These are phyloP conservation scores for Mallateleia sp. DNA, from an alignment of 2,888 invertebrate genomes.

Conservation along the genomic window DNA sequence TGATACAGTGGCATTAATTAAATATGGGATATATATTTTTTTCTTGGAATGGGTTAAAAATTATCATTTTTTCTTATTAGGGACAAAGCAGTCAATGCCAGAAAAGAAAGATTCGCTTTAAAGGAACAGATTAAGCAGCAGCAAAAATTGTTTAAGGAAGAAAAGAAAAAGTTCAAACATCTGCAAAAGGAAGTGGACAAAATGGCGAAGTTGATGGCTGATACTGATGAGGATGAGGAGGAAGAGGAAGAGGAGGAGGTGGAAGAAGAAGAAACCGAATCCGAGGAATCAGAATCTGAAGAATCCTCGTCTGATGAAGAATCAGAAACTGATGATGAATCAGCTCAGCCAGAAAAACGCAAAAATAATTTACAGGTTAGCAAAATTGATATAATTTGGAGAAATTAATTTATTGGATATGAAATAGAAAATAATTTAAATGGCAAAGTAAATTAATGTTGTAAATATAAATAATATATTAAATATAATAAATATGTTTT, in stretches of 20 bases:
- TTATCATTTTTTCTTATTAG: too few relatives aligned
- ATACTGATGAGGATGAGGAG: constrained; percentile 93
- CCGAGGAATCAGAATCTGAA: constrained; percentile 91
- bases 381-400: too few relatives aligned
- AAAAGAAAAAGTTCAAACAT: constrained; percentile 95
- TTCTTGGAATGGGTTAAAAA: too few relatives aligned
- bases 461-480: too few relatives aligned
- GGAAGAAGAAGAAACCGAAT: constrained; percentile 86
- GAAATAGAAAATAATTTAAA: too few relatives aligned
- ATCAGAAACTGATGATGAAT: constrained; percentile 92
- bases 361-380: constrained; percentile 87
- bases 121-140: constrained; percentile 96
- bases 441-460: too few relatives aligned
- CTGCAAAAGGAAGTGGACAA: constrained; percentile 97
- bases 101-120: constrained; percentile 94
- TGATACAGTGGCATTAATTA: constrained; percentile 22
- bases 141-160: constrained; percentile 94
- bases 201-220: constrained; percentile 97
- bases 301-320: constrained; percentile 88
- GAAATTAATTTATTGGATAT: too few relatives aligned
- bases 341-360: constrained; percentile 90
- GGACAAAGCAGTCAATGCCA: constrained; percentile 93
- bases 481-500: too few relatives aligned
- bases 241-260: constrained; percentile 90
- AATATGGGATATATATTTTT: too few relatives aligned